phyloP scores from a whole-genome alignment of 2,888 invertebrate species.

The Acrocera orbiculus region DNA sequence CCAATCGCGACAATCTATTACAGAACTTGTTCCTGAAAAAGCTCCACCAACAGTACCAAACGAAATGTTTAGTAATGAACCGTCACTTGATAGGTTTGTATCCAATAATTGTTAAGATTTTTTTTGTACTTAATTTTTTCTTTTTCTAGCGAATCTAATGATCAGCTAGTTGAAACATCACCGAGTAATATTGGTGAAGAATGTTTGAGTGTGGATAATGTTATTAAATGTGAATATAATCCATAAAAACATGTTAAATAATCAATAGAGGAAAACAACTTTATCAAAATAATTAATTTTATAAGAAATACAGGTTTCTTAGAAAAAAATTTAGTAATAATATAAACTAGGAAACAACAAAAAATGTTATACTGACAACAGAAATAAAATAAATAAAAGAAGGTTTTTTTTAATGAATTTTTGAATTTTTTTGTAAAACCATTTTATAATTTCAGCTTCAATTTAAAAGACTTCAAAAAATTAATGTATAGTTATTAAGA shows the following conservation, averaged over 20 bases:
- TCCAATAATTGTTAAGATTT: slow-evolving; percentile 2
- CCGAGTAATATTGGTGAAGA: slow-evolving; percentile 69
- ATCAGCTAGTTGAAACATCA: slow-evolving; percentile 59
- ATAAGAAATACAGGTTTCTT: too few species aligned
- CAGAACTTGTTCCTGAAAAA: slow-evolving; percentile 61
- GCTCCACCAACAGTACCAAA: slow-evolving; percentile 80
- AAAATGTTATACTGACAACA: too few species aligned
- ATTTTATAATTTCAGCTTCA: too few species aligned
- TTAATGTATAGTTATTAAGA: too few species aligned
- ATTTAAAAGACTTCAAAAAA: too few species aligned
- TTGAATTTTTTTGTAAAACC: too few species aligned
- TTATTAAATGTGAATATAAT: slow-evolving; percentile 10
- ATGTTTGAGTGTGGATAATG: slow-evolving; percentile 47
- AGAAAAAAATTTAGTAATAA: too few species aligned
- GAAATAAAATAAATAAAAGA: too few species aligned
- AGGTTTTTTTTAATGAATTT: too few species aligned
- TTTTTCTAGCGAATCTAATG: slow-evolving; percentile 56
- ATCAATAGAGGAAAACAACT: too few species aligned
- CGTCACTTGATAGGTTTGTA: slow-evolving; percentile 61
- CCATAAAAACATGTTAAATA: slow-evolving; percentile 1
- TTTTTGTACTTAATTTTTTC: neutral
- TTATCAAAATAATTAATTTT: too few species aligned
- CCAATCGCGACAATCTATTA: slow-evolving; percentile 61
- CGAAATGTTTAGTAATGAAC: slow-evolving; percentile 90
- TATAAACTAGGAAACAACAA: too few species aligned